Evolutionary conservation across 2,797 vertebrate species (phyloP).

Genomic region (Peromyscus aztecus): DNA sequence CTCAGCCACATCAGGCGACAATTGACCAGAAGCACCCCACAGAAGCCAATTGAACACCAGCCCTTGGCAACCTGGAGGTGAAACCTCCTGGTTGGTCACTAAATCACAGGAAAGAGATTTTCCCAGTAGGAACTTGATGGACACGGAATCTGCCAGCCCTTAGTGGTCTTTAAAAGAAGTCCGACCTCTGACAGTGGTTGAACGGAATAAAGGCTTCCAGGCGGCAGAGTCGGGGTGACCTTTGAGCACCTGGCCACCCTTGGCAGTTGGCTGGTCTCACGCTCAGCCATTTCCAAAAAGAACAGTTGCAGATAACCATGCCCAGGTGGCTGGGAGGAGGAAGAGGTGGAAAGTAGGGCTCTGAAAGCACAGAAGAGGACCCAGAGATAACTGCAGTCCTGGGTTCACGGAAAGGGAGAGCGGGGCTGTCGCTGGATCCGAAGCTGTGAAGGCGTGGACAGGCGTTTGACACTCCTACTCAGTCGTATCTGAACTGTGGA

Average conservation of each 20-base stretch:
- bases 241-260: not conserved
- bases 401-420: not conserved
- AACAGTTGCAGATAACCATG: not conserved
- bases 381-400: not conserved
- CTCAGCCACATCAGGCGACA: not conserved
- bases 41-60: not conserved
- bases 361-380: not conserved
- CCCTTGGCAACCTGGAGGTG: not conserved
- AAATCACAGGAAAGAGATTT: constrained; percentile 27
- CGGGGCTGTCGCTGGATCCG: not conserved
- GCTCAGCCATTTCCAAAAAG: not conserved
- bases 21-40: not conserved
- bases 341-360: not conserved
- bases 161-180: constrained; percentile 48
- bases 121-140: constrained; percentile 3
- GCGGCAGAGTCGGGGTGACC: not conserved
- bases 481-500: not conserved
- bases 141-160: not conserved
- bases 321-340: not conserved
- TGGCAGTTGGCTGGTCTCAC: not conserved
- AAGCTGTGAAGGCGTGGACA: not conserved
- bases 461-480: not conserved
- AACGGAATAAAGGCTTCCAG: not conserved
- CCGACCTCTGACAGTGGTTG: accelerated
- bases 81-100: not conserved